These are phyloP conservation scores for Dryas iulia DNA, from an alignment of 1,140 invertebrate species.

Conservation along the genomic window DNA sequence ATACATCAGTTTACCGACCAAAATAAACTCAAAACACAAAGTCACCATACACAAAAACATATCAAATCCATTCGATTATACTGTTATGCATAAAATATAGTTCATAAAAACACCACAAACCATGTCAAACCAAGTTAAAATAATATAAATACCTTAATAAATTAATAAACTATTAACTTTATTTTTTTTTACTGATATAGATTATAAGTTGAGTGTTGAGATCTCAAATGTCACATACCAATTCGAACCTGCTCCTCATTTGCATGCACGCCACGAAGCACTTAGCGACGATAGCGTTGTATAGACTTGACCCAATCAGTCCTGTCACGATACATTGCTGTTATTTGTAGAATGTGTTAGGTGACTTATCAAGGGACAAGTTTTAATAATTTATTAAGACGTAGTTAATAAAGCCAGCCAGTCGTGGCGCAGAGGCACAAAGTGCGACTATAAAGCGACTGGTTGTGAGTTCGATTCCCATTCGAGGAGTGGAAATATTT, in stretches of 20 bases:
- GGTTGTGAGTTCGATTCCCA: too few relatives aligned
- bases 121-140: not conserved
- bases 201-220: not conserved
- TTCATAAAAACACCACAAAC: too few relatives aligned
- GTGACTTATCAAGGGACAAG: not conserved
- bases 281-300: conserved; percentile 9
- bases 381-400: not conserved
- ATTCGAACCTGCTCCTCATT: conserved; percentile 3
- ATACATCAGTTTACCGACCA: too few relatives aligned
- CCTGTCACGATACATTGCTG: not conserved
- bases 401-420: too few relatives aligned
- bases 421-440: too few relatives aligned
- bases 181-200: not conserved
- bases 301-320: conserved; percentile 10
- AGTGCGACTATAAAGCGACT: too few relatives aligned
- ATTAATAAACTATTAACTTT: not conserved
- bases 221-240: conserved; percentile 3
- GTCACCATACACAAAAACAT: too few relatives aligned
- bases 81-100: too few relatives aligned
- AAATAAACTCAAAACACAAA: too few relatives aligned
- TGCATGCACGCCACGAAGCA: conserved; percentile 9
- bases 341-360: conserved; percentile 9
- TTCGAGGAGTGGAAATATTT: too few relatives aligned
- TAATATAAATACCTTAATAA: not conserved
- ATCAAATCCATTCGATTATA: too few relatives aligned